Percentiles rank a stretch among this genome's conserved stretches.
These are phyloP conservation scores for Petrocephalus zakoni DNA, from an alignment of 2,113 vertebrate species.

Conservation along the genomic window DNA sequence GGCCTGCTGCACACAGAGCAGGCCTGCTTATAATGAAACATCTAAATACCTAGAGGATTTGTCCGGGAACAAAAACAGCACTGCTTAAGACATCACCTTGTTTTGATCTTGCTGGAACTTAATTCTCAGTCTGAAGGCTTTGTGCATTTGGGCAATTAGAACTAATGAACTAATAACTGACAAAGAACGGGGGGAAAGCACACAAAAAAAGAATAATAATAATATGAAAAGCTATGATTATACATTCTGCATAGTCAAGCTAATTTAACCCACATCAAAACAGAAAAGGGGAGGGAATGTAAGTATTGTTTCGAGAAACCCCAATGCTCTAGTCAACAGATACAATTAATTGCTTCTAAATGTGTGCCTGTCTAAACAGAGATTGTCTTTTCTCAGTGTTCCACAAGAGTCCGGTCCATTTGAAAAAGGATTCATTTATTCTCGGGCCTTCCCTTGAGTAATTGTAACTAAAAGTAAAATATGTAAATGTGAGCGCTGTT, in stretches of 20 bases:
- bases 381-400: constrained; percentile 59
- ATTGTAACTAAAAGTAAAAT: constrained; percentile 41
- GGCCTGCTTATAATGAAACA: not conserved
- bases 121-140: not conserved
- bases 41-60: constrained; percentile 1
- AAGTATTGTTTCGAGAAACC: constrained; percentile 50
- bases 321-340: constrained; percentile 51
- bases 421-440: constrained; percentile 57
- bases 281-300: constrained; percentile 29
- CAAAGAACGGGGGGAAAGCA: not conserved
- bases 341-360: constrained; percentile 56
- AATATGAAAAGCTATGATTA: not conserved
- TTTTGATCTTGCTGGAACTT: constrained; percentile 3
- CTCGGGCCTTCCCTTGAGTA: constrained; percentile 53
- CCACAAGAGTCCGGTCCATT: constrained; percentile 44
- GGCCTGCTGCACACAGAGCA: not conserved
- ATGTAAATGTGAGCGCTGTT: constrained; percentile 55
- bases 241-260: not conserved
- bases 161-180: constrained; percentile 5
- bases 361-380: constrained; percentile 59
- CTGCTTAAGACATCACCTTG: not conserved
- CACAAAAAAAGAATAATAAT: not conserved
- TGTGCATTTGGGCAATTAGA: not conserved
- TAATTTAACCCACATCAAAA: constrained; percentile 16
- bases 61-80: not conserved